These are phyloP conservation scores for Cyrtorhinus lividipennis DNA, from an alignment of 1,140 invertebrate species.

Conservation along the genomic window DNA sequence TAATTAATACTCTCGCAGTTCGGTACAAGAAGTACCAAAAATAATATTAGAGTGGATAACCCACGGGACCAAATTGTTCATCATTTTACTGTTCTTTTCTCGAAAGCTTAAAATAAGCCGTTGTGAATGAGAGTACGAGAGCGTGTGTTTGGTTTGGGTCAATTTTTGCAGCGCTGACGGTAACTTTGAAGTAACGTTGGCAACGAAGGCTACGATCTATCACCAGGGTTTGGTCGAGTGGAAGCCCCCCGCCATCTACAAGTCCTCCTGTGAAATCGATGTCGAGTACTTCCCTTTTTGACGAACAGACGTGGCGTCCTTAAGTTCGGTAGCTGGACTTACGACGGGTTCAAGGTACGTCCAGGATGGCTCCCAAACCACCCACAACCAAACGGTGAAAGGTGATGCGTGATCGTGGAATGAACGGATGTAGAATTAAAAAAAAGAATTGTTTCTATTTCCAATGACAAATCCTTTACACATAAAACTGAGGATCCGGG, in stretches of 20 bases:
- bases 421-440: neutral
- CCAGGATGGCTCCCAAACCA: neutral
- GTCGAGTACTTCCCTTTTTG: conserved; percentile 93
- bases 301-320: conserved; percentile 87
- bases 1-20: too few species aligned
- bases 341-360: conserved; percentile 87
- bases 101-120: neutral
- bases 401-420: neutral
- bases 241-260: conserved; percentile 92
- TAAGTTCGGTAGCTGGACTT: conserved; percentile 90
- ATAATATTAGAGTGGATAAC: too few species aligned
- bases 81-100: neutral
- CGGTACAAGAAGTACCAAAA: too few species aligned
- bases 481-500: too few species aligned
- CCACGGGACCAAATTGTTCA: too few species aligned
- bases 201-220: conserved; percentile 89
- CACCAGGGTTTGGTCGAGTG: conserved; percentile 80
- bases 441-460: neutral
- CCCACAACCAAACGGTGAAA: neutral
- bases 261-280: conserved; percentile 86
- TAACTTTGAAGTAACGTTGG: conserved; percentile 92
- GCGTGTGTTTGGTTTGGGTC: conserved; percentile 13
- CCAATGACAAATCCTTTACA: too few species aligned
- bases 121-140: neutral
- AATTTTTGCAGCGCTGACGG: conserved; percentile 69